These are phyloP conservation scores for Ridgeia piscesae DNA, from an alignment of 1,140 invertebrate species.

Conservation along the genomic window DNA sequence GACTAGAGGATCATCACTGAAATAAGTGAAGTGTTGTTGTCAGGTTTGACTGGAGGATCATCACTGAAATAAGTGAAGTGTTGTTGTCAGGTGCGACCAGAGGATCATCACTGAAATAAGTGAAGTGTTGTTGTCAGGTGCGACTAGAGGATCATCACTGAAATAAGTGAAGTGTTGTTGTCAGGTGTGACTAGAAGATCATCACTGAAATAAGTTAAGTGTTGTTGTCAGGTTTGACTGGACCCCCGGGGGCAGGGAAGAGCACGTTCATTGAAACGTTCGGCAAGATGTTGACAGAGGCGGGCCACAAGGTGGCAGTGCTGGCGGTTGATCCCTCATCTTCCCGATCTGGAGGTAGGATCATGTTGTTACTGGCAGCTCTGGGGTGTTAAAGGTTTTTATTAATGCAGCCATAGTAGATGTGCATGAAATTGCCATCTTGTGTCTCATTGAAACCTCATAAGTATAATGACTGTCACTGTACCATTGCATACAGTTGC, in stretches of 20 bases:
- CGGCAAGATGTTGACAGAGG: conserved; percentile 62
- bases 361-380: not conserved
- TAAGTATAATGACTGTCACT: too few species aligned
- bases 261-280: conserved; percentile 68
- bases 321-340: conserved; percentile 69
- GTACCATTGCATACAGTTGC: not conserved
- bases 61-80: too few species aligned
- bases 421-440: too few species aligned
- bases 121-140: too few species aligned
- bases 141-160: not conserved
- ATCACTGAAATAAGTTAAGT: not conserved
- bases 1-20: too few species aligned
- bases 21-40: too few species aligned
- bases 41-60: too few species aligned
- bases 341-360: conserved; percentile 60
- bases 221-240: conserved; percentile 61
- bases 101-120: too few species aligned
- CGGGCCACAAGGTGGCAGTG: conserved; percentile 64
- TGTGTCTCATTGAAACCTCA: not conserved
- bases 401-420: too few species aligned
- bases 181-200: too few species aligned
- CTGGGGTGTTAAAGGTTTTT: not conserved
- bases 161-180: not conserved
- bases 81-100: too few species aligned
- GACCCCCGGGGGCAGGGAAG: conserved; percentile 69